A percentile compares a stretch with the other conserved stretches of the same genome.
These are phyloP conservation scores for Scaptomyza pallida DNA, from an alignment of 1,140 invertebrate species.

Conservation along the genomic window DNA sequence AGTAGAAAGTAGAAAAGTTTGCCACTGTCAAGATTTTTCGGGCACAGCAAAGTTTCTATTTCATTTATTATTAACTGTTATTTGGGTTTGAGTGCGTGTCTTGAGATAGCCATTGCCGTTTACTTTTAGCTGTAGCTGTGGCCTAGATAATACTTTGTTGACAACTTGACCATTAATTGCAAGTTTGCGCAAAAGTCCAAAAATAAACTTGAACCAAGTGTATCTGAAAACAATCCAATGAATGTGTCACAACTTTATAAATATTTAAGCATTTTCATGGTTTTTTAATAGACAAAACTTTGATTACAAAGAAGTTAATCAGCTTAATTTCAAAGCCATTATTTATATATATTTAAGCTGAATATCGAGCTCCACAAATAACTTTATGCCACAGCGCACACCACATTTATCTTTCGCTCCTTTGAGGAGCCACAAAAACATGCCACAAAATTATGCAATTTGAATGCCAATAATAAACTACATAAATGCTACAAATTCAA, in stretches of 20 bases:
- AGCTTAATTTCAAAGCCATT: not conserved
- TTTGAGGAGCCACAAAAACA: constrained; percentile 1
- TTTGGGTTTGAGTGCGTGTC: constrained; percentile 17
- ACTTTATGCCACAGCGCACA: not conserved
- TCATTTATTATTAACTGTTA: constrained; percentile 66
- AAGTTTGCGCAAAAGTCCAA: constrained; percentile 4
- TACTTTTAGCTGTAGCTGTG: constrained; percentile 23
- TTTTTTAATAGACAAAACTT: not conserved
- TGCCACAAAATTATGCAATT: constrained; percentile 27
- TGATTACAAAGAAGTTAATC: not conserved
- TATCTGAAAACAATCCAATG: not conserved
- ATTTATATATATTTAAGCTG: not conserved
- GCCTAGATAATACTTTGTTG: constrained; percentile 9
- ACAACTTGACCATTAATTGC: constrained; percentile 53
- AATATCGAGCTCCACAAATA: not conserved
- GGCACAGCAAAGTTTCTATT: constrained; percentile 54
- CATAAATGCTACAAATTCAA: constrained; percentile 53
- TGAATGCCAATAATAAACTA: constrained; percentile 55
- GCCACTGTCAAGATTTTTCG: constrained; percentile 21
- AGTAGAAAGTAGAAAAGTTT: constrained; percentile 42
- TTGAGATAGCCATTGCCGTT: constrained; percentile 10
- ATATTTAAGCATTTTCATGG: constrained; percentile 22
- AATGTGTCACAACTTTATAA: not conserved
- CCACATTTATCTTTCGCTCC: not conserved
- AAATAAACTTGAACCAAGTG: constrained; percentile 4